These are phyloP conservation scores for Bettongia penicillata DNA, from an alignment of 2,113 vertebrate species.

Conservation along the genomic window DNA sequence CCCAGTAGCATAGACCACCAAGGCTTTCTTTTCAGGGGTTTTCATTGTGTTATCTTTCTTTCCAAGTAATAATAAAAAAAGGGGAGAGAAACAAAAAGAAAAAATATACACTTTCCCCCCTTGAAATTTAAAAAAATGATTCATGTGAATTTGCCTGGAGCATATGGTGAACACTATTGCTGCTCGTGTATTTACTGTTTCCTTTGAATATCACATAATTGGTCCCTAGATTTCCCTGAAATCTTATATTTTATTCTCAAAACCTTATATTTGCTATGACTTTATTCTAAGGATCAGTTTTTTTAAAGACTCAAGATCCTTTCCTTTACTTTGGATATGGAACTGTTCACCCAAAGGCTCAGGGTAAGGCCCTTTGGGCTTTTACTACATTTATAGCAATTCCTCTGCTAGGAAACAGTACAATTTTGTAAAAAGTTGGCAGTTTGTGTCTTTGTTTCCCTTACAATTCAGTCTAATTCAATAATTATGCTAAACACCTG, in stretches of 20 bases:
- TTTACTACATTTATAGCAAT: constrained; percentile 62
- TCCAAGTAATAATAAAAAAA: constrained; percentile 18
- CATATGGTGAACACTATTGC: constrained; percentile 8
- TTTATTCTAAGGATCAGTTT: constrained; percentile 70
- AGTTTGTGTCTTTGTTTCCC: background rate
- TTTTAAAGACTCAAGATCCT: constrained; percentile 61
- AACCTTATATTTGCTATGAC: constrained; percentile 58
- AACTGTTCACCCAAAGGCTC: constrained; percentile 66
- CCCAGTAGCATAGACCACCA: background rate
- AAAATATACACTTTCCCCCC: constrained; percentile 11
- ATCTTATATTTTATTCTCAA: constrained; percentile 72
- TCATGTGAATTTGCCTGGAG: constrained; percentile 47
- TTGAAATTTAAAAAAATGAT: constrained; percentile 25
- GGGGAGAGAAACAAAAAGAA: background rate
- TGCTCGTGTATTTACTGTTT: constrained; percentile 32
- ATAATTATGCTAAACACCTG: background rate
- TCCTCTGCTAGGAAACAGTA: constrained; percentile 53
- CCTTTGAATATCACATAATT: constrained; percentile 69
- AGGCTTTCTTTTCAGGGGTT: background rate
- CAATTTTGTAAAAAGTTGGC: constrained; percentile 60
- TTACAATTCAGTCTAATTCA: background rate
- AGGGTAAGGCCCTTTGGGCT: constrained; percentile 55
- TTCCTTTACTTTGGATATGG: constrained; percentile 64
- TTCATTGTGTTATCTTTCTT: background rate
- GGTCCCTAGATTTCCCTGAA: constrained; percentile 70